Evolutionary conservation across 2,113 vertebrate genomes (phyloP), one percentile per base, ranked within the genome.

Genomic region (Baryphthengus martii): DNA sequence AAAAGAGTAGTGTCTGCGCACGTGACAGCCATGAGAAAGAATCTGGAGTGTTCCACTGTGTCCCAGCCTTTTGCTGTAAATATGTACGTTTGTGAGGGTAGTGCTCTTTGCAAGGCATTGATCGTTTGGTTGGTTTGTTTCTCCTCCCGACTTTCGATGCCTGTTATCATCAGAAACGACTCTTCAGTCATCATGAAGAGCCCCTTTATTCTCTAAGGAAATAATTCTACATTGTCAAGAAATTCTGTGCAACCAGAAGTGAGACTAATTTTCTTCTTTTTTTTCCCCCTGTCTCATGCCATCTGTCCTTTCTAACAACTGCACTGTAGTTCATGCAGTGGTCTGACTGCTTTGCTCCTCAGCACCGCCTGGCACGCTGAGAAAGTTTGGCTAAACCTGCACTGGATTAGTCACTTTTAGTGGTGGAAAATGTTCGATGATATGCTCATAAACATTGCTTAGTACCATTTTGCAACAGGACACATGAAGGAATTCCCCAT

Each of bases 381-480:
- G 58, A 94, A 93, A 70, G 21, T 71, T 62, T 61, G 14, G 8
- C 62, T 75, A 74, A 68, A 67, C 61, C 61, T 79, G 47, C 71
- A 55, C 28, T 86, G 47, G 50, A 71, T 96, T 91, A 72, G 47
- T 90, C 82, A 94, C 53, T 80, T 90, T 56, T 68, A 92, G 47
- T 31, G 75, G 11, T 77, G 29, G 82, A 92, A 91, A 80, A 85
- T 55, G 29, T 95, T 91, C 75, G 66, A 84, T 35, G 56, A 74
- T 29, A 68, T 20, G 47, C n/a, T 84, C 62, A 72, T 21, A 95
- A 77, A 79, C 59, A 90, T 83, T 95, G 52, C 83, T 92, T 61
- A 52, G 82, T 59, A 55, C 59, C 53, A 74, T 95, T 93, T 95
- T 95, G 83, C 79, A 96, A 88, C 44, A 62, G 50, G 56, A 83